A percentile compares a stretch with the other conserved stretches of the same genome.
Evolutionary conservation across 2,888 invertebrate species (phyloP).

Genomic region (Dorcus hopei): DNA sequence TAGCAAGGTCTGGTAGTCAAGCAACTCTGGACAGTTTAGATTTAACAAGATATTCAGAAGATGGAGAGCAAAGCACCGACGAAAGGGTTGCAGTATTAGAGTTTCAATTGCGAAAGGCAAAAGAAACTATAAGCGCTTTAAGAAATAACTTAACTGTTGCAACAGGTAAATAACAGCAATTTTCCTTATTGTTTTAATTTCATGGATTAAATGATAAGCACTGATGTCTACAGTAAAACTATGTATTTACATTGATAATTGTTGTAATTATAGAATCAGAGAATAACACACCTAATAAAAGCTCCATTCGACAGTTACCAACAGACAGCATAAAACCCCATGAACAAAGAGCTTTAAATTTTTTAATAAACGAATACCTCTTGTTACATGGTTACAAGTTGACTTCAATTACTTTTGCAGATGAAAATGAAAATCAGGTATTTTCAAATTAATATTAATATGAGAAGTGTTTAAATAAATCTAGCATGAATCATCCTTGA

Average conservation of each 20-base stretch:
- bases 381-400: constrained; percentile 76
- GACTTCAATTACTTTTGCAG: constrained; percentile 85
- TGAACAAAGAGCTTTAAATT: constrained; percentile 80
- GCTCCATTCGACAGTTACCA: constrained; percentile 36
- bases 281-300: constrained; percentile 51
- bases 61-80: constrained; percentile 77
- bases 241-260: not conserved
- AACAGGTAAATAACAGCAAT: constrained; percentile 53
- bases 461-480: too few relatives aligned
- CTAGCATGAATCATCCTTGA: too few relatives aligned
- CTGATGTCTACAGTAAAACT: not conserved
- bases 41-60: constrained; percentile 81
- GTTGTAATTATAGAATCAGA: constrained; percentile 50
- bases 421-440: constrained; percentile 88
- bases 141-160: constrained; percentile 79
- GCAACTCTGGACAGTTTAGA: constrained; percentile 85
- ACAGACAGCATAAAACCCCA: constrained; percentile 67
- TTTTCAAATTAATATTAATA: not conserved
- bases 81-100: constrained; percentile 79
- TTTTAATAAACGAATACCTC: constrained; percentile 82
- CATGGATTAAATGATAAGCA: not conserved
- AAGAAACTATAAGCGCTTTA: constrained; percentile 78
- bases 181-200: not conserved
- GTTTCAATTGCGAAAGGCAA: constrained; percentile 83
- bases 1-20: constrained; percentile 79